Percentiles rank a stretch among this genome's conserved stretches.
Conservation (phyloP, 2,113 vertebrate species). For the Zosterops pallidus region DNA sequence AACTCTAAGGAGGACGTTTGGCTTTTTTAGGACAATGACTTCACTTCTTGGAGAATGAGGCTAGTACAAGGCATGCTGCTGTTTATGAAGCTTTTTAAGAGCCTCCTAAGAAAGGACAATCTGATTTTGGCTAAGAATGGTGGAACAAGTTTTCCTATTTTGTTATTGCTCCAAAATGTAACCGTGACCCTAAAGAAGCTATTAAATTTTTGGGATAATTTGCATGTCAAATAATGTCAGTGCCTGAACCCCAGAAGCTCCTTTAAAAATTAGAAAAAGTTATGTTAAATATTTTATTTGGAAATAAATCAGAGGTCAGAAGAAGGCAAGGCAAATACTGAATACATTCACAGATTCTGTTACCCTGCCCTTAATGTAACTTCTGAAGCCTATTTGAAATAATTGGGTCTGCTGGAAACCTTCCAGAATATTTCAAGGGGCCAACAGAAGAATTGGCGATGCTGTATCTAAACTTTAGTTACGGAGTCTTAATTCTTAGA, state of each 20-base stretch:
- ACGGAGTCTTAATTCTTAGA: conserved; percentile 65
- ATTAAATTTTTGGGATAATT: neutral
- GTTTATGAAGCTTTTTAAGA: neutral
- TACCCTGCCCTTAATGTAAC: conserved; percentile 45
- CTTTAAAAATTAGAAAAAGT: neutral
- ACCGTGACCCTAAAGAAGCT: neutral
- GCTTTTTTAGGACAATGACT: neutral
- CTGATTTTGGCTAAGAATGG: neutral
- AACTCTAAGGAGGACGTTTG: neutral
- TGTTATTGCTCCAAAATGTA: neutral
- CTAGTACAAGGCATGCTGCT: neutral
- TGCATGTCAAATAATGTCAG: conserved; percentile 6
- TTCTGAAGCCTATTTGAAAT: conserved; percentile 70
- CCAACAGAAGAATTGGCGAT: conserved; percentile 42
- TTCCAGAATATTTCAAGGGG: conserved; percentile 65
- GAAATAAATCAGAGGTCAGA: conserved; percentile 53
- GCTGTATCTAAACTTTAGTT: conserved; percentile 53
- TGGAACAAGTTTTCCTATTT: neutral
- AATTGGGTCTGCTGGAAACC: conserved; percentile 64
- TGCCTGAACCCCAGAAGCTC: neutral
- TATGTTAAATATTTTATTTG: conserved; percentile 52
- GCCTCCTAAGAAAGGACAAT: neutral
- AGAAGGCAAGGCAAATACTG: conserved; percentile 16
- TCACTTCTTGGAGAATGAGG: neutral
- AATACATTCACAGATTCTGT: conserved; percentile 34